Evolutionary conservation across 2,797 vertebrate species (phyloP).

Genomic region (Oceanodroma leucorhoa): DNA sequence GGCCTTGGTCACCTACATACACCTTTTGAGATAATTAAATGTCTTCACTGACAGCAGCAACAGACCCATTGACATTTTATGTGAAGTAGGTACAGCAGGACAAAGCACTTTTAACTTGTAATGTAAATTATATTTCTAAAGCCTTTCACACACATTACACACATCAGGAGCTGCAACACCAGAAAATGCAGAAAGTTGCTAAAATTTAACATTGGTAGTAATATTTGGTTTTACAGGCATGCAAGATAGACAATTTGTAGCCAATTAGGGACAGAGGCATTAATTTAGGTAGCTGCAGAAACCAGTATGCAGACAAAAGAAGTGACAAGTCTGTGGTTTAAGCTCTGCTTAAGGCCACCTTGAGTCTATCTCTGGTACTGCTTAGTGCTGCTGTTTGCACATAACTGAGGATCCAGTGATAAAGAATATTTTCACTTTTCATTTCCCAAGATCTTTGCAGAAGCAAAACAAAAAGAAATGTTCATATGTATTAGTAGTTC

Average conservation of each 20-base stretch:
- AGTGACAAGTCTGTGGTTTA: neutral
- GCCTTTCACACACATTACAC: neutral
- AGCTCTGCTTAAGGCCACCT: neutral
- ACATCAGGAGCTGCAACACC: neutral
- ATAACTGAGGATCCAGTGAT: neutral
- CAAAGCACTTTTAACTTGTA: neutral
- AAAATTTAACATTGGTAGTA: neutral
- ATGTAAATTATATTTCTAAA: neutral
- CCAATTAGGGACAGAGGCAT: neutral
- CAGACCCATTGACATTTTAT: neutral
- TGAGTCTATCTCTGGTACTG: neutral
- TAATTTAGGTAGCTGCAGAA: neutral
- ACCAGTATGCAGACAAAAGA: neutral
- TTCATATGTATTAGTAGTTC: neutral
- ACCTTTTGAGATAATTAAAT: neutral
- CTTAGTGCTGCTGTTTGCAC: neutral
- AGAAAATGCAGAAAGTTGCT: neutral
- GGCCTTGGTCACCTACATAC: neutral
- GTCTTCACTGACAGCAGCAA: neutral
- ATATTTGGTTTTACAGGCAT: neutral
- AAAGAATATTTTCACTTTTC: neutral
- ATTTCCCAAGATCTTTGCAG: neutral
- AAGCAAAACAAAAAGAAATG: neutral
- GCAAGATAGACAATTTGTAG: neutral
- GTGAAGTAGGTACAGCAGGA: neutral